Conservation (phyloP, 1,140 invertebrate species). For the Aporrectodea caliginosa region DNA sequence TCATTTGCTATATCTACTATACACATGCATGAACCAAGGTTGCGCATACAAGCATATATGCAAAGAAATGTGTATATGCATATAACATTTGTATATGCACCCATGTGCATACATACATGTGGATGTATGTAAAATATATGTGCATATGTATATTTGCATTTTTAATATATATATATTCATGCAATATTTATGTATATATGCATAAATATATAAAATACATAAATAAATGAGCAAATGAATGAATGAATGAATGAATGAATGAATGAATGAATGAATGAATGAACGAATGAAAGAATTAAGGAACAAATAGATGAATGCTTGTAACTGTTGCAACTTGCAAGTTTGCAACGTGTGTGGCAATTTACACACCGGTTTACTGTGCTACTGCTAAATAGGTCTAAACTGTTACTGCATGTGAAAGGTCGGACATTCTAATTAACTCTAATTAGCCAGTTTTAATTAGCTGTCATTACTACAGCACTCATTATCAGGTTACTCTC, state of each 20-base stretch:
- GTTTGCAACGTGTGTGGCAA: too few species aligned
- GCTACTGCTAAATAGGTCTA: too few species aligned
- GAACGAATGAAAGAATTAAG: not conserved
- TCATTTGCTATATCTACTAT: not conserved
- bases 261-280: not conserved
- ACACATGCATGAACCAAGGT: too few species aligned
- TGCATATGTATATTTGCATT: not conserved
- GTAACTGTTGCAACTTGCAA: not conserved
- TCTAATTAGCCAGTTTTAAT: too few species aligned
- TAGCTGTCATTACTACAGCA: too few species aligned
- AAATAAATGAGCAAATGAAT: not conserved
- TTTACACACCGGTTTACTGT: too few species aligned
- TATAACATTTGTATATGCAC: not conserved
- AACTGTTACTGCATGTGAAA: too few species aligned
- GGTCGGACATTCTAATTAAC: too few species aligned
- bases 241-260: not conserved
- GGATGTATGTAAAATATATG: not conserved
- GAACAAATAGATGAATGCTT: not conserved
- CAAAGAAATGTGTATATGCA: not conserved
- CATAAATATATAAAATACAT: not conserved
- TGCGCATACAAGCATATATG: too few species aligned
- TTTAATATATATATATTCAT: not conserved
- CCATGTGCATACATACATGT: not conserved
- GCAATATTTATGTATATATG: not conserved
- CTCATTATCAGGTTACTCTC: too few species aligned